These are phyloP conservation scores for Cephalopterus ornatus DNA, from an alignment of 2,113 vertebrate species.

Conservation along the genomic window DNA sequence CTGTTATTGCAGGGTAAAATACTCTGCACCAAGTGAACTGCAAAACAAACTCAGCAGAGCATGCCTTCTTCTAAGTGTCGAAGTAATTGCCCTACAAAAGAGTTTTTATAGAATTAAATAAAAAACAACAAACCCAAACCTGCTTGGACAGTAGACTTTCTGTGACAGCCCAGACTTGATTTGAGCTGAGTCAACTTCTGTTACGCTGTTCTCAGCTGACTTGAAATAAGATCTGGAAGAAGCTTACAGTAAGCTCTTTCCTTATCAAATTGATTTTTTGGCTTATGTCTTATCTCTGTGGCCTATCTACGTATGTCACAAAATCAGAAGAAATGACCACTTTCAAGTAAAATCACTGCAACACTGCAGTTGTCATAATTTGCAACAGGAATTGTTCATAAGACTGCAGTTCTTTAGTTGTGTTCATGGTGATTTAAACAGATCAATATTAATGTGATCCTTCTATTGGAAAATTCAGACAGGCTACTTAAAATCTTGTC, in stretches of 20 bases:
- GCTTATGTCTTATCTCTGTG: background rate
- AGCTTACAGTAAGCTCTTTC: background rate
- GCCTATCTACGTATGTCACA: background rate
- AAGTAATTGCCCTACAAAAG: background rate
- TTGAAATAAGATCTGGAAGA: background rate
- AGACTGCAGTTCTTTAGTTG: background rate
- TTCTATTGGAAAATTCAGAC: background rate
- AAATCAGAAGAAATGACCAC: background rate
- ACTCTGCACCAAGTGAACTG: background rate
- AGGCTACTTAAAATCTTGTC: background rate
- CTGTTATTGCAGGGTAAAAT: background rate
- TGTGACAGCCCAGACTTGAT: background rate
- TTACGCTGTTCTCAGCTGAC: background rate
- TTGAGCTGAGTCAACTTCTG: background rate
- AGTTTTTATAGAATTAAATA: background rate
- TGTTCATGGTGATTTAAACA: background rate
- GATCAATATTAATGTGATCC: background rate
- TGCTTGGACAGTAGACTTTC: background rate
- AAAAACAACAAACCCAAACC: background rate
- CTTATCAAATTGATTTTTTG: background rate
- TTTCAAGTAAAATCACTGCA: background rate
- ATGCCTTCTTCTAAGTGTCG: background rate
- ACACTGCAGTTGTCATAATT: fast-evolving
- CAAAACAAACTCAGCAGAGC: background rate
- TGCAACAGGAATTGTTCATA: background rate